A percentile compares a stretch with the other conserved stretches of the same genome.
Conservation (phyloP, 1,140 invertebrate species). For the Hycleus cichorii region DNA sequence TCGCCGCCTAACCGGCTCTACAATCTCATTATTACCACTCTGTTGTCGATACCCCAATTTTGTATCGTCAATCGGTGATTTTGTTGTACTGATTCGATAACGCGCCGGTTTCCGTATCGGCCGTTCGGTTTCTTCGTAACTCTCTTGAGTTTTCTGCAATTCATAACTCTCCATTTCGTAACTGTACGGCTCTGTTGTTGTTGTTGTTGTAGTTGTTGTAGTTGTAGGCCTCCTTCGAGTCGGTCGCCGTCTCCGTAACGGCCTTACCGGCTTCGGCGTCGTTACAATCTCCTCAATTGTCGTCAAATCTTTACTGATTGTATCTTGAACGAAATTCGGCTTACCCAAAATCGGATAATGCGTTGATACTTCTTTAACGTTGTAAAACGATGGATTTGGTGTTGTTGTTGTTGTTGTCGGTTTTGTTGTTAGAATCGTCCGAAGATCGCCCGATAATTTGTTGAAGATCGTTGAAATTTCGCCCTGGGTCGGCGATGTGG, state of each 20-base stretch:
- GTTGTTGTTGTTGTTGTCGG: constrained; percentile 20
- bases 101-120: constrained; percentile 18
- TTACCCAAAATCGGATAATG: constrained; percentile 38
- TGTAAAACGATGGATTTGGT: constrained; percentile 30
- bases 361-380: constrained; percentile 39
- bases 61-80: too few relatives aligned
- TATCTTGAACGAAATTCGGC: constrained; percentile 15
- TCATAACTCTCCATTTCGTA: constrained; percentile 23
- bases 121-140: constrained; percentile 28
- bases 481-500: constrained; percentile 35
- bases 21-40: background rate
- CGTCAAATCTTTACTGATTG: constrained; percentile 20
- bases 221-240: constrained; percentile 14
- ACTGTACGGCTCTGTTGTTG: constrained; percentile 21
- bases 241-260: constrained; percentile 25
- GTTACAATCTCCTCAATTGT: constrained; percentile 14
- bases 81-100: constrained; percentile 11
- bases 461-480: constrained; percentile 37
- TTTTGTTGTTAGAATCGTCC: constrained; percentile 1
- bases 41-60: constrained; percentile 10
- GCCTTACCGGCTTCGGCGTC: constrained; percentile 5
- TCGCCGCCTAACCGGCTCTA: constrained; percentile 13
- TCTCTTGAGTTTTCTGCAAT: constrained; percentile 18
- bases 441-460: constrained; percentile 21
- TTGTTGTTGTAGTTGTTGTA: constrained; percentile 20